A percentile compares a stretch with the other conserved stretches of the same genome.
phyloP scores from a whole-genome alignment of 2,888 invertebrate species.

The Folsomia candida region DNA sequence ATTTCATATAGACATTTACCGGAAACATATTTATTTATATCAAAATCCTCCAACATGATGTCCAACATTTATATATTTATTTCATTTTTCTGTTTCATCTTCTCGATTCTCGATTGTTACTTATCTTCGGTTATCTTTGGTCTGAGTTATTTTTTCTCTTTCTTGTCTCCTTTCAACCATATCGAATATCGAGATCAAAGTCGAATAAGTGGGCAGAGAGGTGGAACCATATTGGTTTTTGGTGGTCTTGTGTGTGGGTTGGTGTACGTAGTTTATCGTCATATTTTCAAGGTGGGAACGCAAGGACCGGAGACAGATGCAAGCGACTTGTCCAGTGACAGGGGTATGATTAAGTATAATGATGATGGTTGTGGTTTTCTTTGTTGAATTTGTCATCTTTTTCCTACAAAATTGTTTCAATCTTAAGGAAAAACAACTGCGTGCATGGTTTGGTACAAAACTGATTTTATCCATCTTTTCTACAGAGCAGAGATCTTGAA shows the following conservation, averaged over 20 bases:
- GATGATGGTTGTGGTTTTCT: slow-evolving; percentile 12
- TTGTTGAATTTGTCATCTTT: slow-evolving; percentile 8
- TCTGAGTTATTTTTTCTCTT: not conserved
- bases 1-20: no score
- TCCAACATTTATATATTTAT: no score
- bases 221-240: not conserved
- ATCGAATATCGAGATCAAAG: not conserved
- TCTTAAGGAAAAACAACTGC: no score
- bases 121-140: not conserved
- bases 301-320: slow-evolving; percentile 12
- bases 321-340: slow-evolving; percentile 6
- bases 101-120: no score
- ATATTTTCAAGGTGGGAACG: not conserved
- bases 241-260: not conserved
- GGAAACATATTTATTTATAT: no score
- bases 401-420: not conserved
- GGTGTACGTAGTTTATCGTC: not conserved
- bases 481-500: not conserved
- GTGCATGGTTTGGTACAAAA: no score
- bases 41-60: no score
- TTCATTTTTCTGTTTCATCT: no score
- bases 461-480: not conserved
- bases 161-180: not conserved
- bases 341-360: slow-evolving; percentile 20
- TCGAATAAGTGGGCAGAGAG: no score